These are phyloP conservation scores for Meloidogyne hapla DNA, from an alignment of 1,140 invertebrate species.

Conservation along the genomic window DNA sequence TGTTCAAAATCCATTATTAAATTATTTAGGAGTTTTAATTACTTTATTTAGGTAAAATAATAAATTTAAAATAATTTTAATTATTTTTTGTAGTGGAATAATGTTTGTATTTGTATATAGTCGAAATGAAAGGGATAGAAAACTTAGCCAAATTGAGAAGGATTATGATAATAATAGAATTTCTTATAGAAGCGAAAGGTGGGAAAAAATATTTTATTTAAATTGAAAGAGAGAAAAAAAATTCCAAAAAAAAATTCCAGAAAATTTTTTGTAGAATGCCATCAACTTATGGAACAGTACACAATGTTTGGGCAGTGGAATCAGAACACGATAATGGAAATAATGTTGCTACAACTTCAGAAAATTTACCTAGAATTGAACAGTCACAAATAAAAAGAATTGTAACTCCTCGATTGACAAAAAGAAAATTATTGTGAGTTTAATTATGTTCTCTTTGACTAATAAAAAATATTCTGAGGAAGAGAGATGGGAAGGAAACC, in stretches of 20 bases:
- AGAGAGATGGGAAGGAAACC: no score
- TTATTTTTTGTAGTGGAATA: conserved; percentile 36
- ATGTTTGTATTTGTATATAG: conserved; percentile 52
- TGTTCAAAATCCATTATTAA: conserved; percentile 42
- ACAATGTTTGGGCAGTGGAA: not conserved
- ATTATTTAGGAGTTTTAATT: conserved; percentile 52
- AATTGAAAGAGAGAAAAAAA: not conserved
- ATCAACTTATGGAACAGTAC: not conserved
- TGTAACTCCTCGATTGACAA: not conserved
- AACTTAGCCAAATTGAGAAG: not conserved
- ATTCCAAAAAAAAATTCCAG: not conserved
- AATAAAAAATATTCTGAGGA: no score
- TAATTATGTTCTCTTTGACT: no score
- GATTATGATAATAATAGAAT: conserved; percentile 2
- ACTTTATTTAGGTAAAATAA: conserved; percentile 39
- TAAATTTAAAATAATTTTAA: not conserved
- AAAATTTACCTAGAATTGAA: not conserved
- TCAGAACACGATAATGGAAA: not conserved
- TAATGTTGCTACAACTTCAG: not conserved
- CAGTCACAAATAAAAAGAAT: conserved; percentile 2
- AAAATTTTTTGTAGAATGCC: not conserved
- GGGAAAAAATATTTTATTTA: no score
- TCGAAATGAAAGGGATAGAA: conserved; percentile 22
- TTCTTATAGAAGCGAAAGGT: not conserved
- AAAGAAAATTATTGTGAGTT: conserved; percentile 16